Conservation (phyloP, 2,113 vertebrate species). For the Pterocles burchelli region DNA sequence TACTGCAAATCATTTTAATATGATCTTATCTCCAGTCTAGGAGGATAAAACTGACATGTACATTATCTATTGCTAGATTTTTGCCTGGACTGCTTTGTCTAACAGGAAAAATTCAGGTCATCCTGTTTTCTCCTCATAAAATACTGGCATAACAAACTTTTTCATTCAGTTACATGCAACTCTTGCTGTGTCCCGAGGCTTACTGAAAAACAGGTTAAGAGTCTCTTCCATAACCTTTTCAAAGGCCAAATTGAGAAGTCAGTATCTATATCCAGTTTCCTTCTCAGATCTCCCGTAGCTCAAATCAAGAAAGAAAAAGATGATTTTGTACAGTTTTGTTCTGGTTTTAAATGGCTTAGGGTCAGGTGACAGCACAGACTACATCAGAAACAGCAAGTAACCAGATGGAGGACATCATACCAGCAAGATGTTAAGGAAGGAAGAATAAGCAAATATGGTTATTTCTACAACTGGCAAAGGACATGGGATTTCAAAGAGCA, state of each 20-base stretch:
- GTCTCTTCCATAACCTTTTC: neutral
- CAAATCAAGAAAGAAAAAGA: neutral
- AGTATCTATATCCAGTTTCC: neutral
- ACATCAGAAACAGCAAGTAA: neutral
- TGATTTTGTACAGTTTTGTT: neutral
- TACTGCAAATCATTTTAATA: neutral
- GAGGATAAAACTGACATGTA: neutral
- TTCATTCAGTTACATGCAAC: neutral
- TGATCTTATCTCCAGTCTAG: neutral
- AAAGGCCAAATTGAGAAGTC: neutral
- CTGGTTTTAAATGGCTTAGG: neutral
- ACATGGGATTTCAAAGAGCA: neutral
- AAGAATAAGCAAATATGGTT: neutral
- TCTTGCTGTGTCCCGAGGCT: neutral
- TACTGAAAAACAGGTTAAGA: neutral
- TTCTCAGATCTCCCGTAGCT: neutral
- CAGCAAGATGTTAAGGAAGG: neutral
- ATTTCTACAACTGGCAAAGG: neutral
- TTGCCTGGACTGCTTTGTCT: neutral
- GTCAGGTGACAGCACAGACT: neutral
- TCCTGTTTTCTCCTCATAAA: neutral
- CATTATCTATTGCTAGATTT: neutral
- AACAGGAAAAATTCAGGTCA: slow-evolving; percentile 5
- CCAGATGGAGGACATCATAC: neutral
- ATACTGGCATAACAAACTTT: neutral